Conservation (phyloP, 2,888 invertebrate species). For the Pachymerium ferrugineum region DNA sequence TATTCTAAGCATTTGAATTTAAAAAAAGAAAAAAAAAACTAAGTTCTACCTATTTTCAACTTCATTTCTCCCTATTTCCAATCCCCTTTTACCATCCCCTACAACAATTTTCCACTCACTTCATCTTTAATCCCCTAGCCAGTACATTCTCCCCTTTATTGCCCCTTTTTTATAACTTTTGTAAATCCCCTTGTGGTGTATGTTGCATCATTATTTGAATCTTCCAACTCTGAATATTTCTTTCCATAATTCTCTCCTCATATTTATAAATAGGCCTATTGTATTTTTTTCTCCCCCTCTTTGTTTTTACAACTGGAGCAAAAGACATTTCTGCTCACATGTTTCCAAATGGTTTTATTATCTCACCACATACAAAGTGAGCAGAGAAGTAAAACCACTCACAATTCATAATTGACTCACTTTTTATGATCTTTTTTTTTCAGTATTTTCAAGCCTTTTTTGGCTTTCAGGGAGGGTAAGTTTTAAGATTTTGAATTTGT, state of each 20-base stretch:
- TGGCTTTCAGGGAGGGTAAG: too few species aligned
- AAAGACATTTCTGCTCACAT: constrained; percentile 10
- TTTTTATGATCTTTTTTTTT: too few species aligned
- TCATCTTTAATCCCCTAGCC: background rate
- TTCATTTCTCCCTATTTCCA: background rate
- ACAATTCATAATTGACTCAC: background rate
- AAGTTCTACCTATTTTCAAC: background rate
- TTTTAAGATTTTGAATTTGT: too few species aligned
- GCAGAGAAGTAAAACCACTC: background rate
- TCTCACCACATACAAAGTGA: background rate
- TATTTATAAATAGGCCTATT: constrained; percentile 10
- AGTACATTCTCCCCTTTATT: background rate
- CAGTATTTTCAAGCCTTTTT: too few species aligned
- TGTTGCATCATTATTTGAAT: background rate
- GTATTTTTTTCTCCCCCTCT: background rate
- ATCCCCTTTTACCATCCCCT: background rate
- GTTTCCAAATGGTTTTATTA: constrained; percentile 10
- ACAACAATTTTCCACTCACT: background rate
- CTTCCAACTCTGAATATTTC: background rate
- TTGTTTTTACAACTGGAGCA: constrained; percentile 5
- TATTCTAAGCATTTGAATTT: too few species aligned
- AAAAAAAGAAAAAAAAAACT: too few species aligned
- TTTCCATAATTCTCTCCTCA: constrained; percentile 6
- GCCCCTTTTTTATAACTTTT: too few species aligned
- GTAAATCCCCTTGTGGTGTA: background rate